Evolutionary conservation across 2,113 vertebrate species (phyloP), one percentile per base, ranked within the genome.

Genomic region (Melanocharis versteri): DNA sequence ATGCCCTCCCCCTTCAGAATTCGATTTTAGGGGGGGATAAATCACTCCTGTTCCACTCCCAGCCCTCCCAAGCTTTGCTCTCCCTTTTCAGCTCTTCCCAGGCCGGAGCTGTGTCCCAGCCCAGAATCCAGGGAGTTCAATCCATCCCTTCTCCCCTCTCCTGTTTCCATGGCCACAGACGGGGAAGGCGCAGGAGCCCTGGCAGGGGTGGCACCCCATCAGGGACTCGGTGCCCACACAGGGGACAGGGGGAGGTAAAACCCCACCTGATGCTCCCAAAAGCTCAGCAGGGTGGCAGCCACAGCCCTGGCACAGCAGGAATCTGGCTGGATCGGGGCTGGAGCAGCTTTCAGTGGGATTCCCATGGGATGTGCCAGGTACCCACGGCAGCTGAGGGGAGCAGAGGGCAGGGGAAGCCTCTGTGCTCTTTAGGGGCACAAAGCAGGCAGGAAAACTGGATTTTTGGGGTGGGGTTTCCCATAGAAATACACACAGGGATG

Each of bases 91-190:
- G 72, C 75, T 45, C 60, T 80, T 73, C 48, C 85, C 54, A 13
- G 17, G 24, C 11, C 0, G 2, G 64, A 27, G 44, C 23, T 1
- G 53, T 33, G 85, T 62, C 57, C 70, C 65, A n/a, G 1, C 5
- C 40, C 50, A 14, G 45, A 30, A 60, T n/a, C 45, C 58, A 1
- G 21, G 56, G 31, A 60, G 21, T 22, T 57, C 53, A 53, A 6
- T 15, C 69, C 13, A 1, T 18, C 15, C 27, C 3, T 61, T 61
- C 31, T 27, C 7, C 26, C 44, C 42, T 14, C 53, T 78, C 87
- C 69, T 1, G 40, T 88, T 91, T 54, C 91, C 93, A 94, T 40
- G 89, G 91, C 70, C 21, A 5, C 92, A 72, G 87, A 69, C 87
- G 4, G 39, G 58, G 70, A 48, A 80, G 86, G 83, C 30, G 0